These are phyloP conservation scores for Lottia gigantea DNA, from an alignment of 2,888 invertebrate genomes.

Conservation along the genomic window DNA sequence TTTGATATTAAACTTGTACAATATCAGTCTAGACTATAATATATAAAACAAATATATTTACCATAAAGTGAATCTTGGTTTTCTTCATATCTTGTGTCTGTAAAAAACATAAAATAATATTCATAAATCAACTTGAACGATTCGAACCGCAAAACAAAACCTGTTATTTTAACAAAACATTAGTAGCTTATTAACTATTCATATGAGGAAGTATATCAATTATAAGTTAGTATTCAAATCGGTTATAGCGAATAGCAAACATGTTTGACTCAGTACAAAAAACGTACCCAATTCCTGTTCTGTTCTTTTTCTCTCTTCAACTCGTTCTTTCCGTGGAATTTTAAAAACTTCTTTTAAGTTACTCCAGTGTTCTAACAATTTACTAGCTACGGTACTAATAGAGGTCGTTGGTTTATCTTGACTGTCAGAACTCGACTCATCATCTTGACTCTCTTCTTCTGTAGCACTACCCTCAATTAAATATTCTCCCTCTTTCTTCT, in stretches of 20 bases:
- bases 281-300: slow-evolving; percentile 72
- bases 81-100: slow-evolving; percentile 6
- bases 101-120: too few relatives aligned
- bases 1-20: too few relatives aligned
- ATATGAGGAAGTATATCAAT: too few relatives aligned
- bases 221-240: too few relatives aligned
- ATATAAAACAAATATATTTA: not conserved
- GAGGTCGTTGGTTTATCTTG: slow-evolving; percentile 11
- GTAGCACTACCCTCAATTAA: slow-evolving; percentile 21
- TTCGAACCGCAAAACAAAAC: too few relatives aligned
- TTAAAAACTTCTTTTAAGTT: slow-evolving; percentile 78
- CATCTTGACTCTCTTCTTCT: slow-evolving; percentile 15
- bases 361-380: slow-evolving; percentile 81
- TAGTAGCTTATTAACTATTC: too few relatives aligned
- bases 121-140: too few relatives aligned
- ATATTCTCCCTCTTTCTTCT: slow-evolving; percentile 16
- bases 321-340: slow-evolving; percentile 92
- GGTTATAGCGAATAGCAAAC: too few relatives aligned
- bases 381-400: slow-evolving; percentile 61
- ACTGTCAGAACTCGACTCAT: slow-evolving; percentile 19
- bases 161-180: too few relatives aligned
- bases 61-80: slow-evolving; percentile 8
- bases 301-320: slow-evolving; percentile 95
- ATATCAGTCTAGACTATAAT: too few relatives aligned
- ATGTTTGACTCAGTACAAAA: too few relatives aligned